A percentile compares a stretch with the other conserved stretches of the same genome.
Conservation (phyloP, 1,140 invertebrate genomes). For the Drosophila ohnishii region DNA sequence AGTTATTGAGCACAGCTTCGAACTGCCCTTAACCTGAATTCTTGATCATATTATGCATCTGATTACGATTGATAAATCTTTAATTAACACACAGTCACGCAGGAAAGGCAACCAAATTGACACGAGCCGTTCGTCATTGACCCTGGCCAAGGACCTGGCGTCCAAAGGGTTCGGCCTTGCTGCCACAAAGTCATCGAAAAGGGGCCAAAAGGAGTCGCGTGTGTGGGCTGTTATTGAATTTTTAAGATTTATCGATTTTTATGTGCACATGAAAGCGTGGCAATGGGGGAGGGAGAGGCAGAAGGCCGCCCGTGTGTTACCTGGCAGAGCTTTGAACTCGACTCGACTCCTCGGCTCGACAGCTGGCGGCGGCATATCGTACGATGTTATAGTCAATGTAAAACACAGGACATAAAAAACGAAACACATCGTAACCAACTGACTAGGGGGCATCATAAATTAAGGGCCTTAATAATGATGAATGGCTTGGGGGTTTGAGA, state of each 20-base stretch:
- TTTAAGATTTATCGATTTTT: slow-evolving; percentile 81
- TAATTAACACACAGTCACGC: slow-evolving; percentile 47
- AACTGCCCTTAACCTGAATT: slow-evolving; percentile 19
- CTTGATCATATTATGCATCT: slow-evolving; percentile 32
- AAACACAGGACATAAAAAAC: slow-evolving; percentile 72
- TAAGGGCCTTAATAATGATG: slow-evolving; percentile 78
- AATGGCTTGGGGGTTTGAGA: slow-evolving; percentile 38
- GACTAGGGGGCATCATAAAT: slow-evolving; percentile 69
- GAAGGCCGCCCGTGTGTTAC: slow-evolving; percentile 5
- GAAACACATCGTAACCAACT: slow-evolving; percentile 56
- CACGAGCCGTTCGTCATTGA: slow-evolving; percentile 71
- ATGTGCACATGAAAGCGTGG: slow-evolving; percentile 50
- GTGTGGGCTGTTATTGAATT: slow-evolving; percentile 75
- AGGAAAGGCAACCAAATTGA: slow-evolving; percentile 26
- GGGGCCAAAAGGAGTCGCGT: slow-evolving; percentile 44
- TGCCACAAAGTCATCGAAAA: slow-evolving; percentile 27
- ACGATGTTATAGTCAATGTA: slow-evolving; percentile 76
- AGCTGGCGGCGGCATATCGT: slow-evolving; percentile 64
- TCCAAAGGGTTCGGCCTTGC: slow-evolving; percentile 45
- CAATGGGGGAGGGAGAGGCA: neutral
- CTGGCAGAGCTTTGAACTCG: slow-evolving; percentile 68
- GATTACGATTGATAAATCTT: slow-evolving; percentile 60
- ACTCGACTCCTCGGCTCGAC: slow-evolving; percentile 24
- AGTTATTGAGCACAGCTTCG: neutral
- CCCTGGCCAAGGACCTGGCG: slow-evolving; percentile 47